A percentile compares a stretch with the other conserved stretches of the same genome.
Evolutionary conservation across 2,113 vertebrate genomes (phyloP).

Genomic region (Trichechus manatus): DNA sequence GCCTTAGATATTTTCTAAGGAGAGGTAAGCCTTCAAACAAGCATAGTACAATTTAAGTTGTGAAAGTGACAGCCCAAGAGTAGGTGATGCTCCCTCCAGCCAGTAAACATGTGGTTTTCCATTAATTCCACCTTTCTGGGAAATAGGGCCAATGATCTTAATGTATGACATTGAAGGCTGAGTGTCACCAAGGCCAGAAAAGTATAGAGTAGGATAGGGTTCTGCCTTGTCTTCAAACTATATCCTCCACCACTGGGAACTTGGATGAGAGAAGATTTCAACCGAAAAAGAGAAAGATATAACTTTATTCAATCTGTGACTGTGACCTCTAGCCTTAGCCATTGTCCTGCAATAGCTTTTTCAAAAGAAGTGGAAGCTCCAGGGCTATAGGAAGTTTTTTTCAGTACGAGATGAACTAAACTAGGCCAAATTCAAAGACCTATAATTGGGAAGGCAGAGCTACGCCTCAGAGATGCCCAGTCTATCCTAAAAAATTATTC

Average conservation of each 20-base stretch:
- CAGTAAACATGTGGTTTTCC: not conserved
- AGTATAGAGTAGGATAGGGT: not conserved
- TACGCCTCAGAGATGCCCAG: not conserved
- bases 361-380: not conserved
- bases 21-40: not conserved
- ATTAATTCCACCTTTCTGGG: not conserved
- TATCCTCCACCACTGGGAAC: not conserved
- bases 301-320: not conserved
- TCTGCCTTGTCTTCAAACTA: constrained; percentile 6
- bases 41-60: not conserved
- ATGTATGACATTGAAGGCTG: not conserved
- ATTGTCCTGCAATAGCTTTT: not conserved
- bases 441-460: not conserved
- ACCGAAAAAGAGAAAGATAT: not conserved
- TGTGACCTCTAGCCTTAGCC: not conserved
- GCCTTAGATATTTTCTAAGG: not conserved
- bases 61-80: not conserved
- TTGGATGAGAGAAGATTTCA: not conserved
- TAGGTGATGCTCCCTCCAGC: not conserved
- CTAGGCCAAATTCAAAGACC: not conserved
- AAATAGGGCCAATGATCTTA: not conserved
- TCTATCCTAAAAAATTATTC: not conserved
- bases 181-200: not conserved
- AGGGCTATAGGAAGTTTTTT: not conserved
- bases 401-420: not conserved